These are phyloP conservation scores for Ophioninae sp. DNA, from an alignment of 2,888 invertebrate genomes.

Conservation along the genomic window DNA sequence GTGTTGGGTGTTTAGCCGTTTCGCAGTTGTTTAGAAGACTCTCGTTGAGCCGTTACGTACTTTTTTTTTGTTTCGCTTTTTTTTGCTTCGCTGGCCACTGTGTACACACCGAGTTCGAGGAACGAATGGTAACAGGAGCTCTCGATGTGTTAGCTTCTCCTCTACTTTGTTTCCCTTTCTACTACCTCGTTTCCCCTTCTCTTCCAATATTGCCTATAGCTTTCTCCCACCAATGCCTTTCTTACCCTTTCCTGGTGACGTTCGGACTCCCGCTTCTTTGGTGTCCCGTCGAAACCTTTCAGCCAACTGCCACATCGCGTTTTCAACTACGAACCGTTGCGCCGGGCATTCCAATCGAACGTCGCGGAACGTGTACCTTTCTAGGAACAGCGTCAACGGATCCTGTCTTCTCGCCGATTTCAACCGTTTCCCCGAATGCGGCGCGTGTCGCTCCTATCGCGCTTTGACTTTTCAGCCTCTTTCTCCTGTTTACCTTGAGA, in stretches of 20 bases:
- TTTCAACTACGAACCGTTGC: background rate
- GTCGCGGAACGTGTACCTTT: constrained; percentile 5
- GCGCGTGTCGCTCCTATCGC: constrained; percentile 1
- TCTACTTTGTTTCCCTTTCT: constrained; percentile 70
- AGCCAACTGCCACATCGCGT: constrained; percentile 56
- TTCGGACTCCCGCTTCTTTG: constrained; percentile 33
- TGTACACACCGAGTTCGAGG: constrained; percentile 67
- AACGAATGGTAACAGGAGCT: constrained; percentile 70
- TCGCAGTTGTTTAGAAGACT: constrained; percentile 77
- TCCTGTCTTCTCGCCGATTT: constrained; percentile 25
- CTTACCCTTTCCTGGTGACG: constrained; percentile 31
- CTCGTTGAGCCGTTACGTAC: constrained; percentile 70
- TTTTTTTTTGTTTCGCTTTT: constrained; percentile 37
- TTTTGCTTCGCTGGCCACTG: background rate
- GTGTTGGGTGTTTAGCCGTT: constrained; percentile 51
- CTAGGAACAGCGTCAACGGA: constrained; percentile 4
- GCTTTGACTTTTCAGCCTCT: background rate
- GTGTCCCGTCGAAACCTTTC: constrained; percentile 41
- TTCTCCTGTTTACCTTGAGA: constrained; percentile 41
- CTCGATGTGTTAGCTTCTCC: constrained; percentile 75
- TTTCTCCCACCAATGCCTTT: constrained; percentile 35
- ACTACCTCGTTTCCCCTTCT: constrained; percentile 61
- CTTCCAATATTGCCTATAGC: constrained; percentile 61
- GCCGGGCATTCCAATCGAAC: constrained; percentile 59
- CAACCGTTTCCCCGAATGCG: constrained; percentile 34